Evolutionary conservation across 2,113 vertebrate genomes (phyloP).

Genomic region (Thunnus thynnus): DNA sequence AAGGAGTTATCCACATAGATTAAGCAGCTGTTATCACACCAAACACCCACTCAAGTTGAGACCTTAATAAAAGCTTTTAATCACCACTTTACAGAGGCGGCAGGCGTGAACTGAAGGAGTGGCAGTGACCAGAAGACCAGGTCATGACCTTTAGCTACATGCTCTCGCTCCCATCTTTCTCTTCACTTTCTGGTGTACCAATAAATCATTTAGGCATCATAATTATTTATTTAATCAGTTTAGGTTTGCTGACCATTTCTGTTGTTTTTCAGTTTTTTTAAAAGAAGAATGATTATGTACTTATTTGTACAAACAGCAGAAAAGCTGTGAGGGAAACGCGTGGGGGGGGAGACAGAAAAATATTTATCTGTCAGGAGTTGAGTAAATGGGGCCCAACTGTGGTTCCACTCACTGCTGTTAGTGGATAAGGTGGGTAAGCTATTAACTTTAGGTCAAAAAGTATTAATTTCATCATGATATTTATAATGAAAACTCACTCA

Average conservation of each 20-base stretch:
- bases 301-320: neutral
- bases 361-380: neutral
- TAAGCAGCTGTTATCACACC: constrained; percentile 25
- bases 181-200: no score
- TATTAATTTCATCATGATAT: no score
- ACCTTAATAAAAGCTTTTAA: constrained; percentile 1
- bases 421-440: neutral
- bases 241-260: neutral
- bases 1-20: constrained; percentile 11
- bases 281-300: neutral
- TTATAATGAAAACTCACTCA: neutral
- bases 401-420: neutral
- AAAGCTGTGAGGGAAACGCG: neutral
- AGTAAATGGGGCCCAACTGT: neutral
- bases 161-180: neutral
- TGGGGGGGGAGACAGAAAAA: neutral
- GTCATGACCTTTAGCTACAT: neutral
- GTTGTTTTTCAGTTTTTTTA: neutral
- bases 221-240: neutral
- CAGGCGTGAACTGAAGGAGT: neutral
- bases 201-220: neutral
- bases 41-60: neutral
- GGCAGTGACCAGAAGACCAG: neutral
- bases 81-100: neutral
- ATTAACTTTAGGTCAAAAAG: neutral